Evolutionary conservation across 2,888 invertebrate genomes (phyloP).

Genomic region (Laspeyria flexula): DNA sequence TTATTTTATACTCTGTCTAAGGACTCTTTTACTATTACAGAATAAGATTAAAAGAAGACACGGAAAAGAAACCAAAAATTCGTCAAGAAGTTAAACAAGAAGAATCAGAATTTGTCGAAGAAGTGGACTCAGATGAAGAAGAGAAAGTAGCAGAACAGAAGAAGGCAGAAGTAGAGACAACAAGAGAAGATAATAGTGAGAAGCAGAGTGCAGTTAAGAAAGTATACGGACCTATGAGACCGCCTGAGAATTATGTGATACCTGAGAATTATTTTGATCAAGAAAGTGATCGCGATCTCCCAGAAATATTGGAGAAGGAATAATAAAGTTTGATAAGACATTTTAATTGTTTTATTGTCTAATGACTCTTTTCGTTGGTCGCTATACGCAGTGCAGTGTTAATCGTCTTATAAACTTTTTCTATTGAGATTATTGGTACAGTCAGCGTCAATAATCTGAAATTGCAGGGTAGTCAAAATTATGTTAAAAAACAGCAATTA

Average conservation of each 20-base stretch:
- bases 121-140: slow-evolving; percentile 77
- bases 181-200: slow-evolving; percentile 30
- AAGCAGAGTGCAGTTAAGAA: slow-evolving; percentile 46
- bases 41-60: slow-evolving; percentile 80
- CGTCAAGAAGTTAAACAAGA: slow-evolving; percentile 53
- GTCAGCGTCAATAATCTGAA: too few relatives aligned
- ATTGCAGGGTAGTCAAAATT: too few relatives aligned
- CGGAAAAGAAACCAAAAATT: slow-evolving; percentile 59
- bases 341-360: neutral
- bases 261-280: slow-evolving; percentile 79
- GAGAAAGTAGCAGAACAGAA: slow-evolving; percentile 19
- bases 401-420: too few relatives aligned
- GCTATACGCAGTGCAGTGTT: too few relatives aligned
- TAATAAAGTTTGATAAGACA: slow-evolving; percentile 11
- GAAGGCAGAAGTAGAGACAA: slow-evolving; percentile 2
- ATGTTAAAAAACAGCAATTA: too few relatives aligned
- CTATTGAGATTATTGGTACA: too few relatives aligned
- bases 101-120: slow-evolving; percentile 82
- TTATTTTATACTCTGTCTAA: neutral
- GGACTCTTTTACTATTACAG: slow-evolving; percentile 51
- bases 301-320: slow-evolving; percentile 75
- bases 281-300: slow-evolving; percentile 74
- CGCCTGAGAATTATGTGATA: slow-evolving; percentile 76
- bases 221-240: slow-evolving; percentile 79
- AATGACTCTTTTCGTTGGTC: too few relatives aligned